These are phyloP conservation scores for Knipowitschia caucasica DNA, from an alignment of 2,797 vertebrate genomes.

Conservation along the genomic window DNA sequence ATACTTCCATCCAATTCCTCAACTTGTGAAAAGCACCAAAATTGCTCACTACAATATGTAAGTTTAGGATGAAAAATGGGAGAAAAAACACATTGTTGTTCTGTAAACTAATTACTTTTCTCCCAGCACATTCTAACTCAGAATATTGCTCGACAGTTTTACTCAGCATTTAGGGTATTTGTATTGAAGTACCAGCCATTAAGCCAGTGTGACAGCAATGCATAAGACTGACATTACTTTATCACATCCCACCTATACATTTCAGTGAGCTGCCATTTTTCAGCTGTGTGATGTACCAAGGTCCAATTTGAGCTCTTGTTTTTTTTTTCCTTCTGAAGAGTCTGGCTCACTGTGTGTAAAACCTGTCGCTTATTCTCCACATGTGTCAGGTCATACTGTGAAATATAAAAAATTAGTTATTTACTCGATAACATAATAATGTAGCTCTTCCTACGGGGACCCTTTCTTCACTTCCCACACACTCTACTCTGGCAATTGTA, in stretches of 20 bases:
- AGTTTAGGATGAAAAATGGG: too few relatives aligned
- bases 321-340: constrained; percentile 47
- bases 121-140: not conserved
- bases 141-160: not conserved
- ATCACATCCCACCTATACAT: not conserved
- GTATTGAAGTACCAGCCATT: not conserved
- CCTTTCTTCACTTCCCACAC: constrained; percentile 55
- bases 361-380: constrained; percentile 47
- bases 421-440: constrained; percentile 67
- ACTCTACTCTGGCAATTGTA: constrained; percentile 57
- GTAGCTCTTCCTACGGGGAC: constrained; percentile 44
- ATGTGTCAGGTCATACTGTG: constrained; percentile 45
- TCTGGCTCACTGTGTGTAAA: constrained; percentile 28
- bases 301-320: constrained; percentile 37
- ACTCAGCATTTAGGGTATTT: not conserved
- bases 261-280: constrained; percentile 4
- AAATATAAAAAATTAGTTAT: constrained; percentile 66
- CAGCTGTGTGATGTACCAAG: not conserved
- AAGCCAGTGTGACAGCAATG: not conserved
- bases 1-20: too few relatives aligned
- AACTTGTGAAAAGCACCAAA: too few relatives aligned
- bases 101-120: too few relatives aligned
- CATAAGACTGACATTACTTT: not conserved
- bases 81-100: too few relatives aligned
- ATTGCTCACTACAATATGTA: too few relatives aligned